Evolutionary conservation across 2,797 vertebrate species (phyloP).

Genomic region (Acropternis orthonyx): DNA sequence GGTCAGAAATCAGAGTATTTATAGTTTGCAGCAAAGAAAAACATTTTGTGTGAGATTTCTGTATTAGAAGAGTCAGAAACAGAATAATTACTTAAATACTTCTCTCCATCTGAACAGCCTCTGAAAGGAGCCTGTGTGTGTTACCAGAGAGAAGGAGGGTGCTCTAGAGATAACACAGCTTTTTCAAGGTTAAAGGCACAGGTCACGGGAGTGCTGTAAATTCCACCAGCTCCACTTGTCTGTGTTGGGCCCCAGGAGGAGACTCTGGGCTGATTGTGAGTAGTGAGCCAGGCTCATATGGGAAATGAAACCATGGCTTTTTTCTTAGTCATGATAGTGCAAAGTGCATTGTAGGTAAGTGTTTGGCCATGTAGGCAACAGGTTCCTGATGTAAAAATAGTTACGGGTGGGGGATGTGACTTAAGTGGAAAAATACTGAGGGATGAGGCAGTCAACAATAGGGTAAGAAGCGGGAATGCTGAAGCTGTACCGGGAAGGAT

Average conservation of each 20-base stretch:
- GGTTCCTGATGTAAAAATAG: constrained; percentile 5
- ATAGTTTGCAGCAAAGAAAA: not conserved
- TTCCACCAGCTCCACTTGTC: not conserved
- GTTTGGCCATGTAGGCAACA: not conserved
- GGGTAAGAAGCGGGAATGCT: not conserved
- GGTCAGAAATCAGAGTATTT: not conserved
- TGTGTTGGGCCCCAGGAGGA: not conserved
- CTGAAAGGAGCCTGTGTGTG: not conserved
- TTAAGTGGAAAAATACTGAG: not conserved
- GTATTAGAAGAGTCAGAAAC: not conserved
- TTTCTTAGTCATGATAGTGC: not conserved
- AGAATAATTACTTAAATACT: not conserved
- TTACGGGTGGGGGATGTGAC: not conserved
- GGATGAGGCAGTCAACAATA: not conserved
- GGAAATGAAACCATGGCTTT: accelerated
- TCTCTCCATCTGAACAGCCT: not conserved
- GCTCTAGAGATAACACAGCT: constrained; percentile 2
- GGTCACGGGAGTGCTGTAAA: not conserved
- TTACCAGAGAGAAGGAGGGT: not conserved
- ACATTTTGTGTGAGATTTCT: not conserved
- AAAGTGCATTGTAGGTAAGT: not conserved
- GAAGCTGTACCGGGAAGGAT: not conserved
- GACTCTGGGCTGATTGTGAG: not conserved
- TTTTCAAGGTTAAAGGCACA: constrained; percentile 46
- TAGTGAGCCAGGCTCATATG: not conserved